Conservation (phyloP, 2,797 vertebrate species). For the Echiichthys vipera region DNA sequence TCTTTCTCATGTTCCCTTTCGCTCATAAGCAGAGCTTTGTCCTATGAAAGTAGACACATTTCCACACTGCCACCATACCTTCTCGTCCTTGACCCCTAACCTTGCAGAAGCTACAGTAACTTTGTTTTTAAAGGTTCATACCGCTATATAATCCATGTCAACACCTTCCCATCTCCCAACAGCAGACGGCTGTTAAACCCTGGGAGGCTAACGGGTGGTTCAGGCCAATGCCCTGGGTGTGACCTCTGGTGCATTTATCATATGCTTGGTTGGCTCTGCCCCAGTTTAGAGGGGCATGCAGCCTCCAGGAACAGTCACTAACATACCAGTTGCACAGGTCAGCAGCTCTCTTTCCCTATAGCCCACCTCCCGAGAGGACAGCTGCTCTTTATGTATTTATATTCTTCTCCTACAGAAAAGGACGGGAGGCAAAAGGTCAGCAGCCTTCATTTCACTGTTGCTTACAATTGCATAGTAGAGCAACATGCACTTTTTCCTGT, state of each 20-base stretch:
- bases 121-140: slow-evolving; percentile 48
- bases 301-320: slow-evolving; percentile 57
- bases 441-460: slow-evolving; percentile 37
- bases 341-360: slow-evolving; percentile 59
- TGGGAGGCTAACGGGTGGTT: slow-evolving; percentile 71
- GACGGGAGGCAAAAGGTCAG: slow-evolving; percentile 43
- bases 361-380: slow-evolving; percentile 64
- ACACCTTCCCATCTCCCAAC: slow-evolving; percentile 64
- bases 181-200: slow-evolving; percentile 67
- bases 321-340: slow-evolving; percentile 69
- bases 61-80: slow-evolving; percentile 19
- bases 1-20: background rate
- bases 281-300: slow-evolving; percentile 67
- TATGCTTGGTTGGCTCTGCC: slow-evolving; percentile 70
- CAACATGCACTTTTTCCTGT: slow-evolving; percentile 5
- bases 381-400: slow-evolving; percentile 56
- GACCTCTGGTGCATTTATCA: slow-evolving; percentile 76
- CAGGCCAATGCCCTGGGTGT: slow-evolving; percentile 60
- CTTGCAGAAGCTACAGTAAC: slow-evolving; percentile 12
- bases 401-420: slow-evolving; percentile 32
- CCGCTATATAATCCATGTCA: slow-evolving; percentile 55
- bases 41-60: slow-evolving; percentile 3
- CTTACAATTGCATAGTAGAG: slow-evolving; percentile 34
- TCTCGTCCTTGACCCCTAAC: slow-evolving; percentile 34
- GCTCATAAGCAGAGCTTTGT: slow-evolving; percentile 7